Conservation (phyloP, 1,140 invertebrate species). For the Triops longicaudatus region DNA sequence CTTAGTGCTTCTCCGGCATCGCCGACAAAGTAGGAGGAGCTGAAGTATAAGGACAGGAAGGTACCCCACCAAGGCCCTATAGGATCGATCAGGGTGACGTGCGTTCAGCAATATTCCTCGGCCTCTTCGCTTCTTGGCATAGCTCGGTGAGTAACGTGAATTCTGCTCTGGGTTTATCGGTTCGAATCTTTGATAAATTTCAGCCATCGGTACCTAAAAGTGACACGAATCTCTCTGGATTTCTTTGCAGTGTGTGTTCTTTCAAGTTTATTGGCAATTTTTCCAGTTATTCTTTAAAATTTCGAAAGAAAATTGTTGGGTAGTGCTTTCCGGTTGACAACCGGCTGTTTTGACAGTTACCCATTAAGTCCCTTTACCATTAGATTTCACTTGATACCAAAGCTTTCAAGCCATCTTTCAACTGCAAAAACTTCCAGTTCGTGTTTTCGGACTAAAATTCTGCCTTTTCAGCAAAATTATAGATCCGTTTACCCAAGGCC, state of each 20-base stretch:
- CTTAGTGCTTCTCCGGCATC: background rate
- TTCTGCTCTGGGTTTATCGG: background rate
- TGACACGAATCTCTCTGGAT: background rate
- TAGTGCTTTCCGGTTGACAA: background rate
- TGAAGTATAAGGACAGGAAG: background rate
- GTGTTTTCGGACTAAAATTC: no score
- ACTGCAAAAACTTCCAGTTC: background rate
- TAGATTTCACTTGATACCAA: background rate
- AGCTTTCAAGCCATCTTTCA: background rate
- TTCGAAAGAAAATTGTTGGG: background rate
- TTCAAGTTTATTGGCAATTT: background rate
- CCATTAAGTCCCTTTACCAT: background rate
- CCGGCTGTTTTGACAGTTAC: background rate
- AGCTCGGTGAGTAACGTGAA: slow-evolving; percentile 2
- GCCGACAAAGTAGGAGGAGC: background rate
- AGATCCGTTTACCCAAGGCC: no score
- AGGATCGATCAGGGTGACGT: background rate
- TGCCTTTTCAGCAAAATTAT: no score
- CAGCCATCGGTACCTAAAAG: background rate
- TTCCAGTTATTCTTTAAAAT: background rate
- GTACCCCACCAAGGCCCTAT: slow-evolving; percentile 5
- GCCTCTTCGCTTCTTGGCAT: slow-evolving; percentile 1
- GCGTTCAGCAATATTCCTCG: background rate
- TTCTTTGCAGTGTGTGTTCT: slow-evolving; percentile 9
- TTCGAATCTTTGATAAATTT: background rate